These are phyloP conservation scores for Neolamprologus sp. DNA, from an alignment of 2,113 vertebrate genomes.

Conservation along the genomic window DNA sequence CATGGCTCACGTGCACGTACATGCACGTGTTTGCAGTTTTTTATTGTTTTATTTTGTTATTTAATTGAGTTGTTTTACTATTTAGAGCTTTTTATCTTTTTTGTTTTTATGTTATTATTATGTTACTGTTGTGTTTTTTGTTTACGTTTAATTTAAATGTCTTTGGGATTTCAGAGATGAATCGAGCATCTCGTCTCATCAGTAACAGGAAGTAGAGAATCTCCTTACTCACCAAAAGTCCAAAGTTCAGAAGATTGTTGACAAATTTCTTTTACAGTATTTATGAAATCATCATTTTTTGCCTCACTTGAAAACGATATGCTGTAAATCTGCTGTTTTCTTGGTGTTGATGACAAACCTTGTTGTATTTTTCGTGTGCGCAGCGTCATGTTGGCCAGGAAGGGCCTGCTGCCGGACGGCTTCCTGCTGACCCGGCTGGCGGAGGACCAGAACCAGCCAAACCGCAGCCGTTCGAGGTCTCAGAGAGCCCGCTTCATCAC, in stretches of 20 bases:
- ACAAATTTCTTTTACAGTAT: not conserved
- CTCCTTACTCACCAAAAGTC: not conserved
- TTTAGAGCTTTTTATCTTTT: not conserved
- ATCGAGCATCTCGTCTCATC: not conserved
- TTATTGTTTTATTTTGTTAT: not conserved
- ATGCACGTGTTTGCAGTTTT: not conserved
- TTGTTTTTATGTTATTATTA: not conserved
- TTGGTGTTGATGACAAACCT: not conserved
- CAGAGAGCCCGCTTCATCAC: constrained; percentile 76
- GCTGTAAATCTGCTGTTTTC: not conserved
- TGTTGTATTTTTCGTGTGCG: not conserved
- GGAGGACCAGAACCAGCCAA: constrained; percentile 66
- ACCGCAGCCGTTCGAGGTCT: constrained; percentile 41
- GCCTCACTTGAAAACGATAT: not conserved
- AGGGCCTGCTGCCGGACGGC: constrained; percentile 74
- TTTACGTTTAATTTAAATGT: not conserved
- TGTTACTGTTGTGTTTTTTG: not conserved
- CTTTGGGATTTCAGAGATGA: not conserved
- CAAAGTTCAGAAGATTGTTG: not conserved
- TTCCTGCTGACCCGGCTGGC: constrained; percentile 76
- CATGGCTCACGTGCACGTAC: not conserved
- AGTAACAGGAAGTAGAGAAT: not conserved
- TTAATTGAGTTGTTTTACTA: not conserved
- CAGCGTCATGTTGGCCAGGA: constrained; percentile 75
- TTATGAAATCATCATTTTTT: not conserved